Percentiles rank a stretch among this genome's conserved stretches.
These are phyloP conservation scores for Coracias cyanogaster DNA, from an alignment of 2,797 vertebrate genomes.

Conservation along the genomic window DNA sequence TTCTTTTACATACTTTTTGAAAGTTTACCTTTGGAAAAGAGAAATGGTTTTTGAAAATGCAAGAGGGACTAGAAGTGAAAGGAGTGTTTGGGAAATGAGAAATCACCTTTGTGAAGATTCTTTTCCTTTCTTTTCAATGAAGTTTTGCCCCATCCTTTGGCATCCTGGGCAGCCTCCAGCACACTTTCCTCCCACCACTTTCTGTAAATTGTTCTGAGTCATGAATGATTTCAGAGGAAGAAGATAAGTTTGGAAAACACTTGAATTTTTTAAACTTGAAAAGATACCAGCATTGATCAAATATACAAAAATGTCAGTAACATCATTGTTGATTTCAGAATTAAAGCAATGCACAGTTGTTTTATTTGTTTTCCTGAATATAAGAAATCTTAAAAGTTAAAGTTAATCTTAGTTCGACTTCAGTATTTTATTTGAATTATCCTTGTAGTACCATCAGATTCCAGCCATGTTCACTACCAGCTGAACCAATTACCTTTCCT, in stretches of 20 bases:
- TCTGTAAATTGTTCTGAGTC: neutral
- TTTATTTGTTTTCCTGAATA: neutral
- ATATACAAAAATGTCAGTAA: conserved; percentile 2
- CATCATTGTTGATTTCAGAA: neutral
- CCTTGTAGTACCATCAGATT: neutral
- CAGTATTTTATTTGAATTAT: conserved; percentile 30
- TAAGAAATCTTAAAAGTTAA: neutral
- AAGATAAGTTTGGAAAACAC: neutral
- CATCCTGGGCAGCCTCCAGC: neutral
- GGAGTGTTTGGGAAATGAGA: neutral
- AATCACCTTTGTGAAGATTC: neutral
- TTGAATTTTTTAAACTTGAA: neutral
- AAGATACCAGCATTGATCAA: neutral
- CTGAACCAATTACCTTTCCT: conserved; percentile 48
- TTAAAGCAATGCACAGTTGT: neutral
- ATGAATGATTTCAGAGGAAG: neutral
- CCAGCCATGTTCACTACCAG: neutral
- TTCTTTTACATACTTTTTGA: neutral
- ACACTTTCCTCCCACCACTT: neutral
- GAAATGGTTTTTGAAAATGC: neutral
- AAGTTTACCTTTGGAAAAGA: neutral
- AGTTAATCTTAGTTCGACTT: conserved; percentile 2
- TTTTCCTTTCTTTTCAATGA: neutral
- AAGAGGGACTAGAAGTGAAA: neutral
- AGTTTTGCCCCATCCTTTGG: neutral